phyloP scores from a whole-genome alignment of 2,888 invertebrate genomes.

The Clepsis dumicolana region DNA sequence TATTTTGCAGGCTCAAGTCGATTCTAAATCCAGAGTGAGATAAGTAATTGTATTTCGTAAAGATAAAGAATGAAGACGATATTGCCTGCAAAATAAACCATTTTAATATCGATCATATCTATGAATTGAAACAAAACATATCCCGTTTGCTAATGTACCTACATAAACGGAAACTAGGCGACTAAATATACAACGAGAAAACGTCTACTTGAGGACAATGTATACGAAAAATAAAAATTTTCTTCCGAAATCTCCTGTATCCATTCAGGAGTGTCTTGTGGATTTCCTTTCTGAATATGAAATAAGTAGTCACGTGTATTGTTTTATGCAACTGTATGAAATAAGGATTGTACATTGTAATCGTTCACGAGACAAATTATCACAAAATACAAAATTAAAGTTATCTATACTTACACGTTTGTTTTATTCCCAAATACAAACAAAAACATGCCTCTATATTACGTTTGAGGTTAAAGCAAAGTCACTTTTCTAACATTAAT shows the following conservation, averaged over 20 bases:
- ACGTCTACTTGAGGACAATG: slow-evolving; percentile 65
- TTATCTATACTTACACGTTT: slow-evolving; percentile 54
- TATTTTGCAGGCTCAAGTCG: slow-evolving; percentile 20
- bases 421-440: slow-evolving; percentile 53
- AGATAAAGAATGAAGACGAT: not conserved
- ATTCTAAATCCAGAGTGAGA: not conserved
- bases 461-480: too few relatives aligned
- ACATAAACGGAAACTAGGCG: slow-evolving; percentile 60
- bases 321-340: slow-evolving; percentile 74
- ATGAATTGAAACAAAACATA: slow-evolving; percentile 74
- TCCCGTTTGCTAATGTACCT: slow-evolving; percentile 60
- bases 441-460: too few relatives aligned
- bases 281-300: slow-evolving; percentile 68
- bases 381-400: slow-evolving; percentile 78
- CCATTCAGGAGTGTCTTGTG: slow-evolving; percentile 65
- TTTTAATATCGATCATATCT: slow-evolving; percentile 75
- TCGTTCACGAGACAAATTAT: slow-evolving; percentile 76
- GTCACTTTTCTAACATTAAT: too few relatives aligned
- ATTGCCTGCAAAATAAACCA: slow-evolving; percentile 48
- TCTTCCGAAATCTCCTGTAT: slow-evolving; percentile 64
- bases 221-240: slow-evolving; percentile 74
- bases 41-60: not conserved
- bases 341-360: slow-evolving; percentile 82
- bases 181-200: slow-evolving; percentile 70
- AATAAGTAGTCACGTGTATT: slow-evolving; percentile 71